Evolutionary conservation across 2,888 invertebrate species (phyloP).

Genomic region (Ametastegia equiseti): DNA sequence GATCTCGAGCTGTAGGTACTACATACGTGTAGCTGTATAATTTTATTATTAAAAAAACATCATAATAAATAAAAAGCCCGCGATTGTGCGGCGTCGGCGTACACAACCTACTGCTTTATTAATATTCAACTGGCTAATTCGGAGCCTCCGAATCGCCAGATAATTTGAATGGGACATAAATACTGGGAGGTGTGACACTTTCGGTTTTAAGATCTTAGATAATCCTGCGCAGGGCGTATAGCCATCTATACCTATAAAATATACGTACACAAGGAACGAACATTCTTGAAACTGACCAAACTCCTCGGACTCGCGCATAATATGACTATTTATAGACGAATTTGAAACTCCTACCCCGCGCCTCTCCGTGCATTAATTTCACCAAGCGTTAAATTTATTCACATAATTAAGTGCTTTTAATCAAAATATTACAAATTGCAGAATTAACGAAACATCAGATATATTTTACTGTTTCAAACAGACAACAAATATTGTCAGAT

Average conservation of each 20-base stretch:
- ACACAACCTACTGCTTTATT: not conserved
- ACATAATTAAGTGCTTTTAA: not conserved
- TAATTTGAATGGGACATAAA: slow-evolving; percentile 41
- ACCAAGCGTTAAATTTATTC: not conserved
- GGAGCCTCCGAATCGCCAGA: slow-evolving; percentile 1
- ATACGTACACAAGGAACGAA: too few species aligned
- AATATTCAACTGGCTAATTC: slow-evolving; percentile 34
- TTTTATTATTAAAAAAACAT: slow-evolving; percentile 1
- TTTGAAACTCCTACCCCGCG: not conserved
- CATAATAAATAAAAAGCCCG: not conserved
- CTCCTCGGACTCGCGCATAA: not conserved
- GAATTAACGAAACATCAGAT: not conserved
- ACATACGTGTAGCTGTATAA: not conserved
- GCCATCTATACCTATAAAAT: too few species aligned
- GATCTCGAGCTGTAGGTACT: not conserved
- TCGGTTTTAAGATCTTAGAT: slow-evolving; percentile 39
- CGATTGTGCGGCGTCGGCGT: slow-evolving; percentile 14
- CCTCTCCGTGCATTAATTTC: not conserved
- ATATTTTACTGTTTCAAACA: not conserved
- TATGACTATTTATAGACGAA: slow-evolving; percentile 26
- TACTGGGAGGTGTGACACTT: slow-evolving; percentile 42
- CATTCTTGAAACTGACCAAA: slow-evolving; percentile 1
- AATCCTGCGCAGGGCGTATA: not conserved
- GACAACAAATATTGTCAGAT: too few species aligned
- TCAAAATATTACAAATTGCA: not conserved